A percentile compares a stretch with the other conserved stretches of the same genome.
phyloP scores from a whole-genome alignment of 2,797 vertebrate species.

The Eulemur mongoz region DNA sequence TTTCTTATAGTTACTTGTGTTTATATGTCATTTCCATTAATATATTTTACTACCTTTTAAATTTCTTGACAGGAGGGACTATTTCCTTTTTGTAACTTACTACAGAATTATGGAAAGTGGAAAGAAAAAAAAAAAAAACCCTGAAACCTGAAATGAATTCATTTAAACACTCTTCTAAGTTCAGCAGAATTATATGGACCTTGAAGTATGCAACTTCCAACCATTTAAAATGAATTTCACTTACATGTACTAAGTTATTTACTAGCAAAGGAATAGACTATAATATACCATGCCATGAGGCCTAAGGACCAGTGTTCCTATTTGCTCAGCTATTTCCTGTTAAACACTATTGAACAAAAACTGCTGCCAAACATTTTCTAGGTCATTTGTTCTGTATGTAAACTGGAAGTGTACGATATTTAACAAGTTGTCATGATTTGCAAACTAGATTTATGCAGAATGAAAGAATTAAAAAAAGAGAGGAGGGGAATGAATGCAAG shows the following conservation, averaged over 20 bases:
- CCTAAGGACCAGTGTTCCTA: not conserved
- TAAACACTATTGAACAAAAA: slow-evolving; percentile 45
- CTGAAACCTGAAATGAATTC: slow-evolving; percentile 31
- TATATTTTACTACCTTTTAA: not conserved
- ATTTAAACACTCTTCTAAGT: not conserved
- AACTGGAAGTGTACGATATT: slow-evolving; percentile 82
- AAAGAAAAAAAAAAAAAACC: not conserved
- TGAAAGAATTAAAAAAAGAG: slow-evolving; percentile 28
- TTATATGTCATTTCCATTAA: not conserved
- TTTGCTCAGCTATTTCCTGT: not conserved
- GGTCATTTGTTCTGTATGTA: slow-evolving; percentile 83
- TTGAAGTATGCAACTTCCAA: not conserved
- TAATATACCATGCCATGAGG: too few relatives aligned
- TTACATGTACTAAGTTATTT: not conserved
- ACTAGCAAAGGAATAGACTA: not conserved
- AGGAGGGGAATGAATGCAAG: slow-evolving; percentile 52
- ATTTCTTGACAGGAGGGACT: not conserved
- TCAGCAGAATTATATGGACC: not conserved
- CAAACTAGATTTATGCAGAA: slow-evolving; percentile 60
- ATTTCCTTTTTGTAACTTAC: not conserved
- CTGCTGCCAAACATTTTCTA: slow-evolving; percentile 76
- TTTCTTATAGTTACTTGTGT: not conserved
- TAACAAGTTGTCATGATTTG: slow-evolving; percentile 76
- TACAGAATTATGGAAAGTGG: not conserved
- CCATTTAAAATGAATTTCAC: not conserved